Conservation (phyloP, 2,888 invertebrate genomes). For the Koerneria pararmatus region DNA sequence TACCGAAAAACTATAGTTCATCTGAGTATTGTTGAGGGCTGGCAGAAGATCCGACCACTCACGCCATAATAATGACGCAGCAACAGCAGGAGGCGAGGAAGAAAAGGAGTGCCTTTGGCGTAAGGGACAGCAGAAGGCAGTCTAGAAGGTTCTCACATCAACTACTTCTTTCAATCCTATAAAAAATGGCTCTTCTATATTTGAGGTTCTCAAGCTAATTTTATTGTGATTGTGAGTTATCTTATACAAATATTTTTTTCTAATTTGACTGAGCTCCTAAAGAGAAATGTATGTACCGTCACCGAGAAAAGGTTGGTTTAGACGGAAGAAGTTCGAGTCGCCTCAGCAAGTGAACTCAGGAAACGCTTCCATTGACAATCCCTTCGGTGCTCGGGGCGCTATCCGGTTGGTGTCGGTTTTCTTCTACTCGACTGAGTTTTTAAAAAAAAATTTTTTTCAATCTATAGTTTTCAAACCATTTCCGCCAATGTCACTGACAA, state of each 20-base stretch:
- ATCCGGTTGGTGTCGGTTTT: no score
- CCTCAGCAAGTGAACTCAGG: constrained; percentile 45
- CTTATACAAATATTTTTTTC: no score
- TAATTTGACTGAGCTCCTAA: neutral
- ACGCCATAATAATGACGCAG: constrained; percentile 48
- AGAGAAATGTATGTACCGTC: neutral
- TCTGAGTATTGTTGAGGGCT: constrained; percentile 50
- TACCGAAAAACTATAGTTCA: constrained; percentile 1
- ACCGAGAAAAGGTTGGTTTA: constrained; percentile 15
- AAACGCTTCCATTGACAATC: constrained; percentile 44
- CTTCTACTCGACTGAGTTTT: no score
- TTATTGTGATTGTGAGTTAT: no score
- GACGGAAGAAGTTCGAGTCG: constrained; percentile 59
- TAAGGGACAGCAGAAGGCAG: constrained; percentile 53
- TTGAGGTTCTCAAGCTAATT: neutral
- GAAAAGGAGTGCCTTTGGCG: constrained; percentile 49
- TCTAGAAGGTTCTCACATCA: constrained; percentile 41
- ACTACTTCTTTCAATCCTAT: constrained; percentile 8
- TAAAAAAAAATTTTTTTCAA: no score
- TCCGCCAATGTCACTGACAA: no score
- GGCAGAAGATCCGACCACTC: constrained; percentile 54
- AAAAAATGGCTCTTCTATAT: neutral
- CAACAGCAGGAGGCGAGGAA: constrained; percentile 49
- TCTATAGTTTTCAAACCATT: no score
- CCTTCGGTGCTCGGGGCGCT: constrained; percentile 49